Evolutionary conservation across 1,140 invertebrate species (phyloP).

Genomic region (Linepithema humile): DNA sequence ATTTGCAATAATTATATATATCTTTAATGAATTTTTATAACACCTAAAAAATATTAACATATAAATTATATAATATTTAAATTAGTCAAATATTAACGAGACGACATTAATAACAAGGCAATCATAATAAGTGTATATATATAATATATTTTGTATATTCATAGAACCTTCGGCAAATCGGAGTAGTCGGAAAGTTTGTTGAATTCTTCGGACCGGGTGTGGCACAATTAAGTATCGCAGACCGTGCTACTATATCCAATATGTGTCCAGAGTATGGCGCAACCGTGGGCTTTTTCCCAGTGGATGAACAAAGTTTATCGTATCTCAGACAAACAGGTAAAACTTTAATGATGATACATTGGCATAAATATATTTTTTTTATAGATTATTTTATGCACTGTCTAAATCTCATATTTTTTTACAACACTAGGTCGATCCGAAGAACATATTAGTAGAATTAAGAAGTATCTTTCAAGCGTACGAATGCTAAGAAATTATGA

Average conservation of each 20-base stretch:
- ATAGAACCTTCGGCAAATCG: conserved; percentile 95
- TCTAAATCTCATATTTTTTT: conserved; percentile 8
- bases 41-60: not conserved
- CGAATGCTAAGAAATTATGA: conserved; percentile 94
- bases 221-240: conserved; percentile 95
- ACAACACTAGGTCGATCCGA: conserved; percentile 90
- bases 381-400: not conserved
- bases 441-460: conserved; percentile 93
- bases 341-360: conserved; percentile 40
- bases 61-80: too few species aligned
- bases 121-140: not conserved
- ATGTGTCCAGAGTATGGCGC: conserved; percentile 99
- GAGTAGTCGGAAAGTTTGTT: conserved; percentile 99
- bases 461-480: conserved; percentile 92
- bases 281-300: conserved; percentile 98
- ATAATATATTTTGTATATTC: conserved; percentile 67
- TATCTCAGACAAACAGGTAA: conserved; percentile 96
- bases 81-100: conserved; percentile 2
- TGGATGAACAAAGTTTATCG: conserved; percentile 93
- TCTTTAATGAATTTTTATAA: too few species aligned
- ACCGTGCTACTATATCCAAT: conserved; percentile 97
- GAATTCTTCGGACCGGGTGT: conserved; percentile 99
- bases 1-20: too few species aligned
- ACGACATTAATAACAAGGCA: conserved; percentile 9
- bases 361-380: not conserved